Conservation (phyloP, 2,113 vertebrate species). For the Chascanopsetta lugubris region DNA sequence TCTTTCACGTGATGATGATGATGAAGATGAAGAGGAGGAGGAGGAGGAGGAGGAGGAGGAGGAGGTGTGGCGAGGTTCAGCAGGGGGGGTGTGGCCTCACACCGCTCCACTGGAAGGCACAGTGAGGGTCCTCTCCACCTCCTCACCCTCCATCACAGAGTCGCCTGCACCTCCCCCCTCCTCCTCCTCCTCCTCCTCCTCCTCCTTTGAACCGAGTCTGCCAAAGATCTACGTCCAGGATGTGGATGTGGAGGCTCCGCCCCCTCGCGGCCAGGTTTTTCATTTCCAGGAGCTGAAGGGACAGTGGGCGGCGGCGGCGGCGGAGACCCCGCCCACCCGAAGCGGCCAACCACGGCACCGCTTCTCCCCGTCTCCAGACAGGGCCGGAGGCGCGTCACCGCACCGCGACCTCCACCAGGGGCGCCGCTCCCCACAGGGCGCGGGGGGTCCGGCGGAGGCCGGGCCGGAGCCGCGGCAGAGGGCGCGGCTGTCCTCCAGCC, state of each 20-base stretch:
- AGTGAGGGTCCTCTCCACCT: slow-evolving; percentile 31
- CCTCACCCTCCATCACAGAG: slow-evolving; percentile 42
- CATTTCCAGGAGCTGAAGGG: neutral
- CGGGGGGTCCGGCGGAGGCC: neutral
- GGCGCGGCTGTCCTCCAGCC: slow-evolving; percentile 7
- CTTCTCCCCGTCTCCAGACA: accelerated
- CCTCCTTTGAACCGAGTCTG: slow-evolving; percentile 7
- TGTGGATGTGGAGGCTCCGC: neutral
- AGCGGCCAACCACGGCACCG: slow-evolving; percentile 26
- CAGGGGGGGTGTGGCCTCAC: slow-evolving; percentile 27
- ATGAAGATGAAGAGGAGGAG: slow-evolving; percentile 42
- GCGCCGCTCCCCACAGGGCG: neutral
- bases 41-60: slow-evolving; percentile 42
- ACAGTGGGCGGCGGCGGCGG: neutral
- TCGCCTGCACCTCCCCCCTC: neutral
- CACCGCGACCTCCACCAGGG: neutral
- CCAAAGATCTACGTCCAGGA: slow-evolving; percentile 76
- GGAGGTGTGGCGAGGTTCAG: neutral
- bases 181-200: neutral
- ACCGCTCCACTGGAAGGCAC: neutral
- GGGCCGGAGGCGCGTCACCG: neutral
- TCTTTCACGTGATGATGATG: slow-evolving; percentile 52
- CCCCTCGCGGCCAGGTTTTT: neutral
- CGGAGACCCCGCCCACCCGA: neutral
- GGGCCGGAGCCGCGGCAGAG: neutral